Evolutionary conservation across 2,113 vertebrate species (phyloP).

Genomic region (Trogon melanurus): DNA sequence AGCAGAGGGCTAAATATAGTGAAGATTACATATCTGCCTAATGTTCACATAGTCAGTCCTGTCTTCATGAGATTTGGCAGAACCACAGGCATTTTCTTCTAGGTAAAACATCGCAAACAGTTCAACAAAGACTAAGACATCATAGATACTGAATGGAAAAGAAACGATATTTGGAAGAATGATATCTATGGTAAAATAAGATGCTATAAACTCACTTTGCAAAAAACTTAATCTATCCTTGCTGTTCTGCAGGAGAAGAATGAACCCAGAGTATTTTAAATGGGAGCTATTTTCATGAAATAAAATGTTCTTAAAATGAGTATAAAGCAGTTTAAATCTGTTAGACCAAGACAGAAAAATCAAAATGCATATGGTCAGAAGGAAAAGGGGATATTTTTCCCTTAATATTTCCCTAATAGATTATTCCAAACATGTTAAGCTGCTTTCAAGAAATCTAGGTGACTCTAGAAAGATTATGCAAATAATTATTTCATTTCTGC

Average conservation of each 20-base stretch:
- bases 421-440: slow-evolving; percentile 76
- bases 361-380: slow-evolving; percentile 22
- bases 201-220: background rate
- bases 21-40: background rate
- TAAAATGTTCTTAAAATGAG: background rate
- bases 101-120: background rate
- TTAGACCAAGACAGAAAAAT: slow-evolving; percentile 2
- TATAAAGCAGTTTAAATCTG: background rate
- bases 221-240: background rate
- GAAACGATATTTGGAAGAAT: background rate
- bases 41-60: background rate
- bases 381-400: background rate
- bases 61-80: background rate
- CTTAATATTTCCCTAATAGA: slow-evolving; percentile 73
- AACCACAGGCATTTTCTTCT: background rate
- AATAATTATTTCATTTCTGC: slow-evolving; percentile 72
- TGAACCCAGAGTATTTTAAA: background rate
- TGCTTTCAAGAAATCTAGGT: slow-evolving; percentile 73
- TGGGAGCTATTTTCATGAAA: background rate
- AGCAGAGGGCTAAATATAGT: background rate
- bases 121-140: background rate
- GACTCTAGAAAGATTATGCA: slow-evolving; percentile 80
- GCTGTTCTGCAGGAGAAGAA: background rate
- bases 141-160: background rate
- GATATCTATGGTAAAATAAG: background rate